Base-by-base conservation (phyloP, 2,888 invertebrate genomes). In the Agriopis leucophaearia region DNA sequence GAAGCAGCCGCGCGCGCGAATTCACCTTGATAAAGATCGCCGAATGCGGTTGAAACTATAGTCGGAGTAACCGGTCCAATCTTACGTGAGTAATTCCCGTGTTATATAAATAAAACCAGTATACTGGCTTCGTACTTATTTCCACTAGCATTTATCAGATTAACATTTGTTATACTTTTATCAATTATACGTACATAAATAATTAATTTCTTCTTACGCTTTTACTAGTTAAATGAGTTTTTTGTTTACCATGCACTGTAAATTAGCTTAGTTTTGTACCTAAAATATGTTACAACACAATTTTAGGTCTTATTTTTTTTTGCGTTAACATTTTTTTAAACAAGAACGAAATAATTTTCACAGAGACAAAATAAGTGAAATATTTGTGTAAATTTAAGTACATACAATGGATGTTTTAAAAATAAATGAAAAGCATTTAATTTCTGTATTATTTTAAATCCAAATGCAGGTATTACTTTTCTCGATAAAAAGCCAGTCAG, bases 391-490 rank as follows among this genome's bases (percentile, higher is more conserved):
- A 52, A 51, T 60, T 54, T 68, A 68, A 52, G 58, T 61, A 57
- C 56, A 64, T 69, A 57, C 56, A 70, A 67, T 62, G 38, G 51
- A 71, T 63, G 61, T 57, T 64, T 58, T 51, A 63, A 27, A 54
- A 72, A 68, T 68, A 68, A 70, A 72, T 61, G 12, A n/a, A n/a
- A 59, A 58, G 48, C 50, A 50, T 18, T 42, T 9, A 36, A 55
- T 8, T 1, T 18, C 10, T 58, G 16, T 42, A 7, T 54, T 16
- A 16, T 54, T 54, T 40, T 51, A 0, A 12, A 12, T 48, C 16
- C 10, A 6, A 1, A 15, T 9, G 16, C 1, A 47, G 18, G 42
- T 42, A 1, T 42, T 10, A 42, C 42, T 42, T 42, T 12, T 2
- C 1, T 27, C 4, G 27, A 27, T 5, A 27, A 27, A 27, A 27